Percentiles rank a stretch among this genome's conserved stretches.
phyloP scores from a whole-genome alignment of 2,113 vertebrate species.

The Microtus oregoni region DNA sequence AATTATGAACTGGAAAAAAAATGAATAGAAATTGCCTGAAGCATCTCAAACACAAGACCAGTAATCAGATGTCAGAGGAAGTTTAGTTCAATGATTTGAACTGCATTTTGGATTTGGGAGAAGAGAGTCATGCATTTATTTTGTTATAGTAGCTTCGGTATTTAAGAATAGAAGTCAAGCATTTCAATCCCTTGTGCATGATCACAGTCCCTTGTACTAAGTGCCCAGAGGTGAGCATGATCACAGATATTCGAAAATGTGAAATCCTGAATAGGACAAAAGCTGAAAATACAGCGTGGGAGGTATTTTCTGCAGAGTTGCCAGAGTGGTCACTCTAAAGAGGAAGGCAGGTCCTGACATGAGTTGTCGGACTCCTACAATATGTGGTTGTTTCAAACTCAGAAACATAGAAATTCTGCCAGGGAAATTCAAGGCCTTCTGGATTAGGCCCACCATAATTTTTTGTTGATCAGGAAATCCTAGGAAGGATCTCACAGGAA shows the following conservation, averaged over 20 bases:
- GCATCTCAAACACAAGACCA: constrained; percentile 38
- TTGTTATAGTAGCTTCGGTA: not conserved
- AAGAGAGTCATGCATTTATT: constrained; percentile 21
- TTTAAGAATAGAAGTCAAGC: constrained; percentile 37
- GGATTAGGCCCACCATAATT: not conserved
- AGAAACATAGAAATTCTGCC: not conserved
- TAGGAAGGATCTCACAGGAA: not conserved
- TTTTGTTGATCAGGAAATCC: not conserved
- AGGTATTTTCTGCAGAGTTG: not conserved
- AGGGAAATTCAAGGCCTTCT: not conserved
- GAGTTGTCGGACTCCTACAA: not conserved
- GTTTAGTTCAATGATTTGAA: constrained; percentile 47
- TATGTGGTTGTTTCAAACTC: not conserved
- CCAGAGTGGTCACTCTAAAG: not conserved
- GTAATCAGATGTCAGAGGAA: constrained; percentile 57
- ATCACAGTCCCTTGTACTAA: constrained; percentile 32
- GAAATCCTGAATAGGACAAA: not conserved
- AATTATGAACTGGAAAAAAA: constrained; percentile 40
- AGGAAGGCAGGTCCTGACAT: not conserved
- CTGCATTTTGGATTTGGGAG: constrained; percentile 44
- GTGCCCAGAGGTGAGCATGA: not conserved
- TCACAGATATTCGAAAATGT: not conserved
- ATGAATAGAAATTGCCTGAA: constrained; percentile 41
- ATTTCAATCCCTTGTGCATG: constrained; percentile 29
- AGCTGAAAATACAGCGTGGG: not conserved